Base-by-base conservation (phyloP, 2,113 vertebrate genomes). In the Prunella fulvescens region DNA sequence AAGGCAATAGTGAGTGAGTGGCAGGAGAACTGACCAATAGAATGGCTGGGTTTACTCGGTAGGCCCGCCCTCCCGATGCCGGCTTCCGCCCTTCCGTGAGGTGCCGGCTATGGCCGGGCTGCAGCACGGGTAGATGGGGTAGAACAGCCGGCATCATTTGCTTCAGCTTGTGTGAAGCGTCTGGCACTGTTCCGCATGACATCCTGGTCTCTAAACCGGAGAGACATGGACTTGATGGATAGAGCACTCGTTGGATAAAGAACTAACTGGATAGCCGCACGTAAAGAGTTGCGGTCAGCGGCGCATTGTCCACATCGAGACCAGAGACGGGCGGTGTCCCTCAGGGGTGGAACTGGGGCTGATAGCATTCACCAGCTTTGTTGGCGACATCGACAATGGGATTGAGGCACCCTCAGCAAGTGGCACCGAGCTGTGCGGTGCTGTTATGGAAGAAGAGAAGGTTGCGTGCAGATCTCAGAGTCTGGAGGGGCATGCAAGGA, bases 41-140 rank as follows among this genome's bases (percentile, higher is more conserved):
- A 2, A 35, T 26, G 8, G 22, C 35, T 1, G 2, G 0, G 0
- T 0, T 11, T 17, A 3, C 25, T 1, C 13, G 6, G 42, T 83
- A 14, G 50, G 6, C 47, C 89, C 71, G 0, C 76, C 86, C 5
- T 13, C 19, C 44, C 8, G 19, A 2, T 16, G 9, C 74, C 7
- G 25, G 2, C 57, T 70, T 85, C 92, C 78, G 70, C 79, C 74
- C 74, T 44, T 19, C 24, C 8, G 16, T 1, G 6, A 8, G 5
- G 44, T 1, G 14, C 7, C 6, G 5, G 10, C n/a, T 3, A 0
- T 39, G 14, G 54, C 60, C 23, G 39, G 26, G 28, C 22, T 29
- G 0, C 15, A 5, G 62, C 44, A 11, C 14, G 37, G 25, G 7
- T 22, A 42, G 12, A 3, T 22, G 2, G 28, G 20, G 13, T 3